Percentiles rank a stretch among this genome's conserved stretches.
Conservation (phyloP, 2,113 vertebrate genomes). For the Zapornia atra region DNA sequence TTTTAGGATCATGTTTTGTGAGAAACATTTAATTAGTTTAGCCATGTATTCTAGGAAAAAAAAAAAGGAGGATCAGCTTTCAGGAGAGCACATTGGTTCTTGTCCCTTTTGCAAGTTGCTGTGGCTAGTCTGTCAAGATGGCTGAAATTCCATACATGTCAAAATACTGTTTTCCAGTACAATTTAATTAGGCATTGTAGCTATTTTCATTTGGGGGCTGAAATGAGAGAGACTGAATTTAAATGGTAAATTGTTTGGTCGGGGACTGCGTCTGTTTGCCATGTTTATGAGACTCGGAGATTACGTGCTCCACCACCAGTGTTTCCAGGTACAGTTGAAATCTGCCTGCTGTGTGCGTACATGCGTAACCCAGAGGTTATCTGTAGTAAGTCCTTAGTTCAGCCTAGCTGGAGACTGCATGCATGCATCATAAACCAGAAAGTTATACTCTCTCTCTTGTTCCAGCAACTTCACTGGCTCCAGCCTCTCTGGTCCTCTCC, state of each 20-base stretch:
- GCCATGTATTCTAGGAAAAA: not conserved
- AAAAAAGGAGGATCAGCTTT: not conserved
- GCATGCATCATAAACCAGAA: not conserved
- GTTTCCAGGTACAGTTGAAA: not conserved
- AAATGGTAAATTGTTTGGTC: not conserved
- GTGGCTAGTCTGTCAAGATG: not conserved
- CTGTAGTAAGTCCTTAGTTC: not conserved
- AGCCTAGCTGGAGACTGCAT: not conserved
- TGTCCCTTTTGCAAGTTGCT: not conserved
- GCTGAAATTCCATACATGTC: not conserved
- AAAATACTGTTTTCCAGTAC: not conserved
- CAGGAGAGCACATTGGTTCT: not conserved
- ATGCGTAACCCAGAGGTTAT: not conserved
- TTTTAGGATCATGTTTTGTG: not conserved
- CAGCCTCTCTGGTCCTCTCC: accelerated
- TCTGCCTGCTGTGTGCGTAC: not conserved
- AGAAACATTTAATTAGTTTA: not conserved
- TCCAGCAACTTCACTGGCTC: not conserved
- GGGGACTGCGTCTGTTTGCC: not conserved
- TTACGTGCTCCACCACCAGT: not conserved
- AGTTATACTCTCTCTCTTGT: not conserved
- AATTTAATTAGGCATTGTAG: not conserved
- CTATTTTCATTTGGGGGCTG: not conserved
- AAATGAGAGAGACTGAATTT: not conserved
- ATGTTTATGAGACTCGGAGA: not conserved